Base-by-base conservation (phyloP, 1,140 invertebrate genomes). In the Thaumetopoea pityocampa region DNA sequence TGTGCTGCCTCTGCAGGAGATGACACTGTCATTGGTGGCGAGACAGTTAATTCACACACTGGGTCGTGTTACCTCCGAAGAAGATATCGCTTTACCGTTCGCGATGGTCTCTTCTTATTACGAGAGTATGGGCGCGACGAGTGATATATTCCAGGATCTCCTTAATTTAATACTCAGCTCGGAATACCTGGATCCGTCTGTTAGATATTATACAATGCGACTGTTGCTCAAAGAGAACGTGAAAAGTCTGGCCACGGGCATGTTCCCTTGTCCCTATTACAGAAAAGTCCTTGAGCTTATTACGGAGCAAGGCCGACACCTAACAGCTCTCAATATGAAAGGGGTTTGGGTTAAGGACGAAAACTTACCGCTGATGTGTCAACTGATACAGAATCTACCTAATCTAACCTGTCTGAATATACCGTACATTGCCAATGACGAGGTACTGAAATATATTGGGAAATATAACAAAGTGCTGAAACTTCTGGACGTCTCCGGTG, bases 271-370 rank as follows among this genome's bases (percentile, higher is more conserved):
- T 36, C 87, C 85, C 8, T 91, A 90, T 64, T 91, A 91, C 65
- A 87, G 87, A 34, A 89, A 88, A 69, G 88, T 91, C 50, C 66
- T 91, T 46, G 82, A 89, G 70, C 81, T 88, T 29, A 88, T 91
- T 50, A 77, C 78, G 1, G 85, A 86, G 12, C 87, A 90, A 67
- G 90, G 90, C 5, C 76, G 78, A 2, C 85, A 89, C 19, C 27
- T 91, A 49, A 86, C 88, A 27, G 85, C 89, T 14, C 72, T 91
- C 10, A 89, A 91, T 80, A 77, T 91, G 37, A 90, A 91, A 85
- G 89, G 90, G 11, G 87, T 92, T 19, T 90, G 90, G 90, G 88
- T 90, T 11, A 87, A 89, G 70, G 89, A 91, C 36, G 89, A 91
- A 33, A 87, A 89, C 47, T 85, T 90, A 49, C 65, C 85, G 28